phyloP scores from a whole-genome alignment of 92 coral and sea anemone genomes.

The Diadumene lineata region DNA sequence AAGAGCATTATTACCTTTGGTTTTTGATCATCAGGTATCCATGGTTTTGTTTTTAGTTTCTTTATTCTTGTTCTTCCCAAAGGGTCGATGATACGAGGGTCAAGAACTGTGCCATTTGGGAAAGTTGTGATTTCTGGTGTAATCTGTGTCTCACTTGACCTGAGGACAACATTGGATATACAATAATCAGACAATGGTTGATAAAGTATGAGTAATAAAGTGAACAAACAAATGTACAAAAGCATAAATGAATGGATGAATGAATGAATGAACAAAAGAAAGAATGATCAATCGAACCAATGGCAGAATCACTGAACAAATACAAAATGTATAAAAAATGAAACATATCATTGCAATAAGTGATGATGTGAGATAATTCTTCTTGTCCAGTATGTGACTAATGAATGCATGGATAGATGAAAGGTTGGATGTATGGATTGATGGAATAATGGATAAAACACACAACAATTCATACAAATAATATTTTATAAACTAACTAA shows the following conservation, averaged over 20 bases:
- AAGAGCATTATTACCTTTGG: slow-evolving; percentile 44
- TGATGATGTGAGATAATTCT: too few species aligned
- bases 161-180: too few species aligned
- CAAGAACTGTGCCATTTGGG: slow-evolving; percentile 48
- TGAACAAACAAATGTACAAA: too few species aligned
- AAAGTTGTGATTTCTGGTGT: slow-evolving; percentile 36
- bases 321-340: too few species aligned
- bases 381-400: too few species aligned
- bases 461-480: too few species aligned
- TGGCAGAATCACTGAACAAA: background rate
- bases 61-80: slow-evolving; percentile 89
- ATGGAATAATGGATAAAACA: background rate
- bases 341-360: too few species aligned
- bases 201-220: too few species aligned
- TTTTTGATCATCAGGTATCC: slow-evolving; percentile 62
- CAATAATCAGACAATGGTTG: too few species aligned
- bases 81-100: slow-evolving; percentile 90
- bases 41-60: slow-evolving; percentile 83
- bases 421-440: background rate
- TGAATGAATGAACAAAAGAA: background rate
- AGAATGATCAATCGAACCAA: background rate
- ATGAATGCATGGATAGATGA: background rate
- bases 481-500: too few species aligned
- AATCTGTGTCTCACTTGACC: slow-evolving; percentile 49
- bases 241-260: background rate